phyloP scores from a whole-genome alignment of 2,888 invertebrate species.

The Eupeodes latifasciatus region DNA sequence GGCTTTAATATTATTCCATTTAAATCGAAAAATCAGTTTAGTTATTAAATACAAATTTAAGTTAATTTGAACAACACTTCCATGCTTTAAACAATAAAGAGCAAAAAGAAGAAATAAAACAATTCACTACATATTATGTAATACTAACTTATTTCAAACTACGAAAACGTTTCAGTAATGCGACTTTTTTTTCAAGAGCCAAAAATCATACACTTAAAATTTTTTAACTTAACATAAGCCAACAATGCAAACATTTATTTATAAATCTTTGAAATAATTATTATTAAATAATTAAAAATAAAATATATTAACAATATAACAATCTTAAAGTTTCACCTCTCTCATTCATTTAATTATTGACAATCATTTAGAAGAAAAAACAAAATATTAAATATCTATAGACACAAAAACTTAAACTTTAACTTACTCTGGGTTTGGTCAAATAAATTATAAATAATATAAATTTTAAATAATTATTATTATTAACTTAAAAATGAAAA shows the following conservation, averaged over 20 bases:
- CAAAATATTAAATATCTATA: not conserved
- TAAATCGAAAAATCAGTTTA: too few species aligned
- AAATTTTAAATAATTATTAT: not conserved
- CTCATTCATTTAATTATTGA: slow-evolving; percentile 59
- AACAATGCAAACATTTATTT: slow-evolving; percentile 11
- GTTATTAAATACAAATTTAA: too few species aligned
- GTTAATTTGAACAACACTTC: slow-evolving; percentile 1
- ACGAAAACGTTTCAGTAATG: slow-evolving; percentile 24
- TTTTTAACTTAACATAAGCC: not conserved
- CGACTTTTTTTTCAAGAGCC: slow-evolving; percentile 22
- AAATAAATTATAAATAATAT: not conserved
- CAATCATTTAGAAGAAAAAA: slow-evolving; percentile 65
- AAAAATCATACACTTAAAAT: slow-evolving; percentile 38
- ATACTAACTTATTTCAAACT: slow-evolving; percentile 2
- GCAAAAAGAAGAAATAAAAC: not conserved
- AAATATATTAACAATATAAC: slow-evolving; percentile 19
- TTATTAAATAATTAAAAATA: not conserved
- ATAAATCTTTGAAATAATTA: not conserved
- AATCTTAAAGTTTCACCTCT: slow-evolving; percentile 32
- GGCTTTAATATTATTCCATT: too few species aligned
- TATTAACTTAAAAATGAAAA: not conserved
- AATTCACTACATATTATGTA: slow-evolving; percentile 1
- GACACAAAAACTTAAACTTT: not conserved
- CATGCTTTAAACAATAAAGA: not conserved
- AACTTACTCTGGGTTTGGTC: slow-evolving; percentile 20